Conservation (phyloP, 30 jellyfish, hydroid and myxozoan species). For the Hydractinia symbiolongicarpus region DNA sequence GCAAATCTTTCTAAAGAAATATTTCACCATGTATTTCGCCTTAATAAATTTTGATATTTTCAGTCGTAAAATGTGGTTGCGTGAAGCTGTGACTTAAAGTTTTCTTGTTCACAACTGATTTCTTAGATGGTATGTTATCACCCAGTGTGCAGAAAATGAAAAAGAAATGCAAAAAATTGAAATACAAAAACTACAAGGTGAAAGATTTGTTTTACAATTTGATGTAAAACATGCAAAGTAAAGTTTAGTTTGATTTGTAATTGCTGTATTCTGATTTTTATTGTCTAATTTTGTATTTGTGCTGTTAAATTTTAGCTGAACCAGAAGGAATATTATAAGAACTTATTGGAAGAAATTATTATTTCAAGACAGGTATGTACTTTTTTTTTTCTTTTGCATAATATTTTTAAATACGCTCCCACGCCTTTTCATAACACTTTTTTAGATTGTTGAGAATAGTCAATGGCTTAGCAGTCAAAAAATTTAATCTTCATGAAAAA, state of each 20-base stretch:
- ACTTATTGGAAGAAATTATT: constrained; percentile 46
- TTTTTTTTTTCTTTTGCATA: not conserved
- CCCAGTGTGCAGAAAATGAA: constrained; percentile 35
- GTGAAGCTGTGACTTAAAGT: not conserved
- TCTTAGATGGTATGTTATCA: constrained; percentile 54
- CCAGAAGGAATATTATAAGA: constrained; percentile 50
- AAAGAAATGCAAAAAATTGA: constrained; percentile 49
- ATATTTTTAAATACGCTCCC: not conserved
- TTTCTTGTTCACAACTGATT: not conserved
- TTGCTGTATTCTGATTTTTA: not conserved
- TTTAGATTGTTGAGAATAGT: not conserved
- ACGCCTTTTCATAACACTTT: not conserved
- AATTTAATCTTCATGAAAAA: too few species aligned
- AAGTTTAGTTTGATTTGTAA: not conserved
- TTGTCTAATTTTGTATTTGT: not conserved
- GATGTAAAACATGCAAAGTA: not conserved
- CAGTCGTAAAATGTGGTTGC: too few species aligned
- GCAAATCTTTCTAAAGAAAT: too few species aligned
- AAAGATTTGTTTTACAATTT: not conserved
- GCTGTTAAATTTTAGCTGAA: constrained; percentile 26
- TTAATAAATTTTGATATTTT: too few species aligned
- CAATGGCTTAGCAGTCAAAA: too few species aligned
- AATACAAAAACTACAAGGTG: constrained; percentile 61
- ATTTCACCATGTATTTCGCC: too few species aligned
- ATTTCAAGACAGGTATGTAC: constrained; percentile 57